Conservation (phyloP, 2,113 vertebrate species). For the Cnemophilus loriae region DNA sequence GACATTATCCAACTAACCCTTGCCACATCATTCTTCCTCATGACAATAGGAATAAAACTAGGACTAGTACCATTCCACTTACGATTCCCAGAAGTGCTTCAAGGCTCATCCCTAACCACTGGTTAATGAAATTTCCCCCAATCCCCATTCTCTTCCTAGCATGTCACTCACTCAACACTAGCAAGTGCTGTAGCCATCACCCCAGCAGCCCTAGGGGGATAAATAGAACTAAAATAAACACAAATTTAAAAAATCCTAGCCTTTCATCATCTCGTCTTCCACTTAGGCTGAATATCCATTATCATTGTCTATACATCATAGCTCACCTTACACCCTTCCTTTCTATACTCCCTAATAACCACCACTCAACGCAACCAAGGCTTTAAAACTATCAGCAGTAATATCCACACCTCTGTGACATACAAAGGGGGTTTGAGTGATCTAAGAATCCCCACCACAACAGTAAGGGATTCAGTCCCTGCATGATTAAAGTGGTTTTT, state of each 20-base stretch:
- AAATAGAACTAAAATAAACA: not conserved
- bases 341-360: not conserved
- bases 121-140: not conserved
- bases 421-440: not conserved
- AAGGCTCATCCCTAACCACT: not conserved
- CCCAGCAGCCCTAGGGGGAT: not conserved
- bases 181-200: not conserved
- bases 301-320: rapidly evolving
- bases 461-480: not conserved
- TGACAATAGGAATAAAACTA: not conserved
- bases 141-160: not conserved
- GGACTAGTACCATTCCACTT: not conserved
- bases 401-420: not conserved
- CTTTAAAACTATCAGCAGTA: not conserved
- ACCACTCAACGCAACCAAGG: not conserved
- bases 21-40: not conserved
- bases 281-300: not conserved
- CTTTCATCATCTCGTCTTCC: not conserved
- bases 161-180: not conserved
- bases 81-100: not conserved
- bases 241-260: not conserved
- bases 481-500: not conserved
- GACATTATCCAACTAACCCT: not conserved
- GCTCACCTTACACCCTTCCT: not conserved
- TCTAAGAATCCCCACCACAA: not conserved